phyloP scores from a whole-genome alignment of 2,797 vertebrate genomes.

The Sciurus vulgaris region DNA sequence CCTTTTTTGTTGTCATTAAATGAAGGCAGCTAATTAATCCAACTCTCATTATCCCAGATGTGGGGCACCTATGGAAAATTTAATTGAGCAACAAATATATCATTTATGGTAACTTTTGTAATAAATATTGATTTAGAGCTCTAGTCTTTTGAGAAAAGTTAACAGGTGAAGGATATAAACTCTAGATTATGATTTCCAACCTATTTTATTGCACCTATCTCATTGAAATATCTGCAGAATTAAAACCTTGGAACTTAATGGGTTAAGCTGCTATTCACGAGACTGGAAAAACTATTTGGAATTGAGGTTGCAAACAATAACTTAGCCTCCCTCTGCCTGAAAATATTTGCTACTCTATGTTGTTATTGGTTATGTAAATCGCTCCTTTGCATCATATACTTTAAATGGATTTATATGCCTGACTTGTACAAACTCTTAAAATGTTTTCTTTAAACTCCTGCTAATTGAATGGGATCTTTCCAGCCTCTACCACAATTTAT shows the following conservation, averaged over 20 bases:
- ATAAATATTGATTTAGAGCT: too few relatives aligned
- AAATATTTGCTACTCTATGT: not conserved
- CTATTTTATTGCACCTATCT: too few relatives aligned
- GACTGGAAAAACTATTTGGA: constrained; percentile 32
- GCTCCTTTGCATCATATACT: not conserved
- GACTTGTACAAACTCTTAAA: constrained; percentile 36
- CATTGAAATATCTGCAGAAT: too few relatives aligned
- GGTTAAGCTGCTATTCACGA: constrained; percentile 45
- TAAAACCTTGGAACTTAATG: too few relatives aligned
- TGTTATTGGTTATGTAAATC: constrained; percentile 57
- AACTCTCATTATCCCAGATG: too few relatives aligned
- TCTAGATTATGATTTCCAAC: too few relatives aligned
- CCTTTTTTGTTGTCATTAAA: constrained; percentile 19
- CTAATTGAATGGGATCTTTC: constrained; percentile 12
- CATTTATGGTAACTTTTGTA: too few relatives aligned
- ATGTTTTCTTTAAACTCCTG: constrained; percentile 30
- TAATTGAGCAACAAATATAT: too few relatives aligned
- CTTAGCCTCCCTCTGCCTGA: not conserved
- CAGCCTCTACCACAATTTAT: constrained; percentile 12
- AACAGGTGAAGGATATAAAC: too few relatives aligned
- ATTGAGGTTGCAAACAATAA: constrained; percentile 44
- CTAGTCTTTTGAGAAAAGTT: too few relatives aligned
- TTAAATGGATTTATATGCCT: constrained; percentile 60
- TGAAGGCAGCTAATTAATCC: constrained; percentile 32
- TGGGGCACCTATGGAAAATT: too few relatives aligned